These are phyloP conservation scores for Odontamblyopus lacepedii DNA, from an alignment of 2,797 vertebrate genomes.

Conservation along the genomic window DNA sequence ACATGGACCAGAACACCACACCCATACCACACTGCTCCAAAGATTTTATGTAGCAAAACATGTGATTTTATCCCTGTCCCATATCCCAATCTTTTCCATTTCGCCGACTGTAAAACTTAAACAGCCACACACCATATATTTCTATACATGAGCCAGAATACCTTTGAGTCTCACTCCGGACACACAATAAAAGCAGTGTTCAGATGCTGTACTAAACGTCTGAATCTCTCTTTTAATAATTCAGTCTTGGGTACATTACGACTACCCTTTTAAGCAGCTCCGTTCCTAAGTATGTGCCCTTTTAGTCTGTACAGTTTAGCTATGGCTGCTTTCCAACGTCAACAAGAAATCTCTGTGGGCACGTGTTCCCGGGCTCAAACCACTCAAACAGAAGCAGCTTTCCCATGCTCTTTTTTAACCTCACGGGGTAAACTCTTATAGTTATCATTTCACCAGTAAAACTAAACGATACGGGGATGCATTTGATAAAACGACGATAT, in stretches of 20 bases:
- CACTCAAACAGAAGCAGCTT: constrained; percentile 53
- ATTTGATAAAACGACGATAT: neutral
- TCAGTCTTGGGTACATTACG: neutral
- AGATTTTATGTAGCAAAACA: neutral
- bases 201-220: neutral
- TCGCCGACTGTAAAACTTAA: neutral
- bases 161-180: neutral
- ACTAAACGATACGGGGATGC: neutral
- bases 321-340: constrained; percentile 71
- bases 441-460: too few species aligned
- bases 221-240: neutral
- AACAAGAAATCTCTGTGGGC: constrained; percentile 68
- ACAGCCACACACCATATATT: too few species aligned
- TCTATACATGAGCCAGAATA: too few species aligned
- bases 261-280: constrained; percentile 39
- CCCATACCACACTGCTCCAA: constrained; percentile 17
- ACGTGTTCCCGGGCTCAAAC: constrained; percentile 57
- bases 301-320: constrained; percentile 60
- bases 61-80: too few species aligned
- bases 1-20: neutral
- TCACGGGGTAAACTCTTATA: neutral
- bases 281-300: constrained; percentile 59
- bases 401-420: constrained; percentile 1
- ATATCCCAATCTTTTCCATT: neutral
- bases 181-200: neutral